Evolutionary conservation across 2,113 vertebrate genomes (phyloP).

Genomic region (Nestor notabilis): DNA sequence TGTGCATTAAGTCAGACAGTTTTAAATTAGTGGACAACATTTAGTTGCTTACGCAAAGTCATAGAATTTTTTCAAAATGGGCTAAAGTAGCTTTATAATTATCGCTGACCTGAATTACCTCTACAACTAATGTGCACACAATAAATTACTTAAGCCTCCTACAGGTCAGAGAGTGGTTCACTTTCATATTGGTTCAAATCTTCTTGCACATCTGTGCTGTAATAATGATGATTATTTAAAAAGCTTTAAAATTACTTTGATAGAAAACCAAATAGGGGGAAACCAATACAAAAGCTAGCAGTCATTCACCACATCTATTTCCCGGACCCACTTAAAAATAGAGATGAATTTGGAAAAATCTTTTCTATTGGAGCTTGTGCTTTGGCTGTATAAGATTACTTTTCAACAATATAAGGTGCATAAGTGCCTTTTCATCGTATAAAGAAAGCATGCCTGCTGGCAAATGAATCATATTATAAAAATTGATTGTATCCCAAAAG

Average conservation of each 20-base stretch:
- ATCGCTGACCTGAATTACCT: neutral
- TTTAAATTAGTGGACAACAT: neutral
- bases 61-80: neutral
- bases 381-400: slow-evolving; percentile 76
- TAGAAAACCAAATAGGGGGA: slow-evolving; percentile 10
- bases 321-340: slow-evolving; percentile 67
- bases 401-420: slow-evolving; percentile 80
- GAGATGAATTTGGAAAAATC: slow-evolving; percentile 68
- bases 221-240: slow-evolving; percentile 10
- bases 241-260: slow-evolving; percentile 18
- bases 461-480: slow-evolving; percentile 88
- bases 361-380: slow-evolving; percentile 58
- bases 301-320: slow-evolving; percentile 9
- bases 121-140: neutral
- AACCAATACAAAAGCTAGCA: slow-evolving; percentile 38
- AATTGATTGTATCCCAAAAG: slow-evolving; percentile 89
- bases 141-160: neutral
- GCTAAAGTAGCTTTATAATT: neutral
- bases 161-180: neutral
- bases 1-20: neutral
- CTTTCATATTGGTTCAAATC: neutral
- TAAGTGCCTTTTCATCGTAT: slow-evolving; percentile 83
- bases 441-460: slow-evolving; percentile 82
- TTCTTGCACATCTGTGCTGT: neutral
- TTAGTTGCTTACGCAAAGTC: neutral